Evolutionary conservation across 2,888 invertebrate species (phyloP).

Genomic region (Osmoderma eremita): DNA sequence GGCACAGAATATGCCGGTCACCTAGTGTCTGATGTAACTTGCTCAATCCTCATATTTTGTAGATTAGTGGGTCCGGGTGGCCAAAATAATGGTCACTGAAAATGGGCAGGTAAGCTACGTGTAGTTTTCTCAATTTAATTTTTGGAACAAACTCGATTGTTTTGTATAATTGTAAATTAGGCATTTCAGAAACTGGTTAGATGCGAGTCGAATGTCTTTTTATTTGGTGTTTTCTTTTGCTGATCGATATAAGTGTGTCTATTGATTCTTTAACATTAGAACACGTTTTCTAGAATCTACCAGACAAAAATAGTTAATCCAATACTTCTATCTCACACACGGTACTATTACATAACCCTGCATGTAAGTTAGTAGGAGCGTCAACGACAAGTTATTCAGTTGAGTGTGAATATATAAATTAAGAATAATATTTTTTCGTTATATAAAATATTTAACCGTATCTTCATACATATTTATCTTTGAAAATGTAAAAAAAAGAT

Average conservation of each 20-base stretch:
- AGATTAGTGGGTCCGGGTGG: constrained; percentile 49
- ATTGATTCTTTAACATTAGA: not conserved
- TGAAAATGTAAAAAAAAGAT: too few species aligned
- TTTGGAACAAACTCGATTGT: too few species aligned
- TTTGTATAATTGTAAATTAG: too few species aligned
- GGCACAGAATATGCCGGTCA: constrained; percentile 56
- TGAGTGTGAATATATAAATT: not conserved
- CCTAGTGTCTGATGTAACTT: constrained; percentile 52
- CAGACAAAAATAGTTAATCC: not conserved
- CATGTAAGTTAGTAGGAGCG: not conserved
- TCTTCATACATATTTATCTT: not conserved
- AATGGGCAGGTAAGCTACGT: constrained; percentile 61
- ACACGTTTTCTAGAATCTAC: too few species aligned
- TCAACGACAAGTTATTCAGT: not conserved
- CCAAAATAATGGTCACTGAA: constrained; percentile 60
- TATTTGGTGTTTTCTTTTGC: too few species aligned
- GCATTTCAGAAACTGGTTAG: too few species aligned
- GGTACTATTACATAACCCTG: constrained; percentile 16
- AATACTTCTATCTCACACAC: not conserved
- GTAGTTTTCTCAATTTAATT: too few species aligned
- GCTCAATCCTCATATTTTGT: constrained; percentile 51
- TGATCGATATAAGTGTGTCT: not conserved
- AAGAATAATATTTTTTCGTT: too few species aligned
- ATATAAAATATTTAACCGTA: too few species aligned
- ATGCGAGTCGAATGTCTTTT: too few species aligned